These are phyloP conservation scores for Coboldia fuscipes DNA, from an alignment of 1,140 invertebrate species.

Conservation along the genomic window DNA sequence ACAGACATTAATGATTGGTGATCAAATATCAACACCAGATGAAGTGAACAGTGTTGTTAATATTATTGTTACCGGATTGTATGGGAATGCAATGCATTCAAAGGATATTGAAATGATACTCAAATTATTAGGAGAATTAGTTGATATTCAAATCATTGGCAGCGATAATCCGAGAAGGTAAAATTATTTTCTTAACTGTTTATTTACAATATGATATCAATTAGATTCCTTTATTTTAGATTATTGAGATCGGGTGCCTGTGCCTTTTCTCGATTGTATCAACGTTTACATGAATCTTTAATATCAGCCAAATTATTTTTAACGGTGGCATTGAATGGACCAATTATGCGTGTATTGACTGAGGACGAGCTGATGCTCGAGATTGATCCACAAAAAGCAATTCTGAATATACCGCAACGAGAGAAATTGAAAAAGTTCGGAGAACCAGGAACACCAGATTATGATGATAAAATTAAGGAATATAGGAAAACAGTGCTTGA, in stretches of 20 bases:
- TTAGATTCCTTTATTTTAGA: slow-evolving; percentile 29
- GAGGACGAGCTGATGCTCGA: slow-evolving; percentile 86
- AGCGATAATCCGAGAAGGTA: slow-evolving; percentile 63
- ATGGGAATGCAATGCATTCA: slow-evolving; percentile 55
- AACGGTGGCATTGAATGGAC: slow-evolving; percentile 72
- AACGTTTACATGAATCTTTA: slow-evolving; percentile 72
- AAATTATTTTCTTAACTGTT: slow-evolving; percentile 7
- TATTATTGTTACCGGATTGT: slow-evolving; percentile 60
- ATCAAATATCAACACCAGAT: slow-evolving; percentile 35
- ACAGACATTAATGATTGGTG: slow-evolving; percentile 55
- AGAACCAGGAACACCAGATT: slow-evolving; percentile 42
- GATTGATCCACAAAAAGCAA: slow-evolving; percentile 73
- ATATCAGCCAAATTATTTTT: slow-evolving; percentile 83
- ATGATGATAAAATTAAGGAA: slow-evolving; percentile 42
- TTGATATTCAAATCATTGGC: slow-evolving; percentile 59
- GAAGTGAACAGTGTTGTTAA: slow-evolving; percentile 42
- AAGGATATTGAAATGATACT: slow-evolving; percentile 65
- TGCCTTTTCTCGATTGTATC: slow-evolving; percentile 77
- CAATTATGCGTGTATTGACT: slow-evolving; percentile 80
- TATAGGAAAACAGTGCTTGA: slow-evolving; percentile 62
- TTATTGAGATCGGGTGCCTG: slow-evolving; percentile 67
- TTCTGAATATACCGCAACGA: slow-evolving; percentile 24
- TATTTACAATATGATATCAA: slow-evolving; percentile 1
- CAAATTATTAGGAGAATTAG: slow-evolving; percentile 55
- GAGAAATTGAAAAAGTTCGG: slow-evolving; percentile 41